These are phyloP conservation scores for Protodeltote pygarga DNA, from an alignment of 2,888 invertebrate genomes.

Conservation along the genomic window DNA sequence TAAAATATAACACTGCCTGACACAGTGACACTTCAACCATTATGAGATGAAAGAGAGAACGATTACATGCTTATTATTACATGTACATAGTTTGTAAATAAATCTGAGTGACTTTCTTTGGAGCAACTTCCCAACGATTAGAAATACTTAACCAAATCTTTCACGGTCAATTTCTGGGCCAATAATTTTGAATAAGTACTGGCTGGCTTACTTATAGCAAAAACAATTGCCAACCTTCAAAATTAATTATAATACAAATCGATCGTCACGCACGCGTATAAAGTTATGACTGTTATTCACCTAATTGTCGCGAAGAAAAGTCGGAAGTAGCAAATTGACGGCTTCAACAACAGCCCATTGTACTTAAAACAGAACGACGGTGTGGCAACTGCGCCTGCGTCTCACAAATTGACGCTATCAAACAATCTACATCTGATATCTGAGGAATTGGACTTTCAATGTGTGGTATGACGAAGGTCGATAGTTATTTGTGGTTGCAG, in stretches of 20 bases:
- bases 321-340: conserved; percentile 43
- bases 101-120: too few relatives aligned
- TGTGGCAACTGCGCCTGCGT: conserved; percentile 23
- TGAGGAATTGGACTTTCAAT: conserved; percentile 42
- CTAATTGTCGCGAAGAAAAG: conserved; percentile 30
- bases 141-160: too few relatives aligned
- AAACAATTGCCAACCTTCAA: conserved; percentile 13
- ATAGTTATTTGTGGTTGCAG: conserved; percentile 2
- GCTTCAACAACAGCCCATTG: conserved; percentile 25
- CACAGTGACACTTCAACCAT: too few relatives aligned
- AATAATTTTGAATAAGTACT: too few relatives aligned
- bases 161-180: too few relatives aligned
- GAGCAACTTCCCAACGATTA: too few relatives aligned
- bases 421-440: conserved; percentile 47
- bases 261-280: conserved; percentile 7
- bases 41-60: too few relatives aligned
- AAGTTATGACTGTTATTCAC: conserved; percentile 15
- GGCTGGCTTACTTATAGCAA: too few relatives aligned
- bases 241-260: conserved; percentile 20
- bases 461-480: conserved; percentile 34
- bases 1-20: too few relatives aligned
- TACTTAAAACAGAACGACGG: conserved; percentile 29
- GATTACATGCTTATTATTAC: too few relatives aligned
- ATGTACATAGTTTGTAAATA: too few relatives aligned
- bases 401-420: conserved; percentile 48